A percentile compares a stretch with the other conserved stretches of the same genome.
Conservation (phyloP, 2,113 vertebrate genomes). For the Thermophis baileyi region DNA sequence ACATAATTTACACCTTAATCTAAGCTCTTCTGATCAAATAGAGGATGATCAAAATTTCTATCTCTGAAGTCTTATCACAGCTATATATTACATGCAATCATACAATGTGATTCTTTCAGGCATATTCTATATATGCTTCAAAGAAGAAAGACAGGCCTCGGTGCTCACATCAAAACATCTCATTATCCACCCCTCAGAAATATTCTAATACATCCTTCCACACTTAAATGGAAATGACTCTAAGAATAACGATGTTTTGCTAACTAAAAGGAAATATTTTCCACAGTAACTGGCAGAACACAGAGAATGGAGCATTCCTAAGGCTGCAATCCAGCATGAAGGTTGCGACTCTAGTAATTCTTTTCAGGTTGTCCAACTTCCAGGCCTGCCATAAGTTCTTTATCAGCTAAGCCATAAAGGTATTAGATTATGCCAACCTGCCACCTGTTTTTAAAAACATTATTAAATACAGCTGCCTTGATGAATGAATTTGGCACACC, state of each 20-base stretch:
- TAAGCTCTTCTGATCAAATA: conserved; percentile 39
- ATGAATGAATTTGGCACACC: conserved; percentile 16
- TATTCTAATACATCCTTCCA: conserved; percentile 21
- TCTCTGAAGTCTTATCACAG: conserved; percentile 42
- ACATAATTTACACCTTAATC: conserved; percentile 41
- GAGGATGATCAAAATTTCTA: conserved; percentile 41
- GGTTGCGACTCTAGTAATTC: conserved; percentile 26
- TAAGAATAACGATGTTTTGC: conserved; percentile 26
- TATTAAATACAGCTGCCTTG: conserved; percentile 12
- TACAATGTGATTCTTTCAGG: conserved; percentile 38
- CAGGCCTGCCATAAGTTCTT: neutral
- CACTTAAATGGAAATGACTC: conserved; percentile 42
- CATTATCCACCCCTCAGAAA: conserved; percentile 34
- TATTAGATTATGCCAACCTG: neutral
- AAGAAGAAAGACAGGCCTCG: conserved; percentile 24
- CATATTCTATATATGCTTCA: conserved; percentile 31
- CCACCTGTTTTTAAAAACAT: conserved; percentile 13
- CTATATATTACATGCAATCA: conserved; percentile 37
- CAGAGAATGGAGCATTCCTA: neutral
- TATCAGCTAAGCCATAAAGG: conserved; percentile 22
- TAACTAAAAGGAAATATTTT: conserved; percentile 21
- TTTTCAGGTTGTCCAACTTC: neutral
- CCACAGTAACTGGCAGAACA: neutral
- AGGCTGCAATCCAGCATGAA: conserved; percentile 11
- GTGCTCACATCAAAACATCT: conserved; percentile 30